Evolutionary conservation across 2,113 vertebrate genomes (phyloP).

Genomic region (Sinocyclocheilus maitianheensis): DNA sequence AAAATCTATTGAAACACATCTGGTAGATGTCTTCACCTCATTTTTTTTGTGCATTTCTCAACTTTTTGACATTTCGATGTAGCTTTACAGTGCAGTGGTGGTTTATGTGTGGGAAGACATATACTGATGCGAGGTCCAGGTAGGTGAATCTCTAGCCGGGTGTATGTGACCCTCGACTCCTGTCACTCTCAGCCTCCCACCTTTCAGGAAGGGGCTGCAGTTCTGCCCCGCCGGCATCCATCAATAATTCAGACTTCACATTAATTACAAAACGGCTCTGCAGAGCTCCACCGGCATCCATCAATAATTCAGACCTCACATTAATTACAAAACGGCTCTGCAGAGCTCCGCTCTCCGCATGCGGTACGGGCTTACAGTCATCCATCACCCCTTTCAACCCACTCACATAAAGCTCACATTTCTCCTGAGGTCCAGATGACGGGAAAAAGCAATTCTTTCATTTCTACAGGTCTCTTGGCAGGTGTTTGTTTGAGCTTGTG

Average conservation of each 20-base stretch:
- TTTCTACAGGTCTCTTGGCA: neutral
- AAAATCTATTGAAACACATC: neutral
- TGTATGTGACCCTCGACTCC: neutral
- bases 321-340: conserved; percentile 39
- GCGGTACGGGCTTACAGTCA: conserved; percentile 11
- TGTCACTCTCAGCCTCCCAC: neutral
- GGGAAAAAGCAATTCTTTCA: conserved; percentile 31
- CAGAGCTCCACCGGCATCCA: conserved; percentile 13
- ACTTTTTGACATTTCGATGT: neutral
- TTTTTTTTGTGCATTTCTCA: neutral
- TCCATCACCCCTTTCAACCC: conserved; percentile 42
- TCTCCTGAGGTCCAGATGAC: conserved; percentile 27
- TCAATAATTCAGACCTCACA: conserved; percentile 46
- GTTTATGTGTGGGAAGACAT: neutral
- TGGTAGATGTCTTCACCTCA: neutral
- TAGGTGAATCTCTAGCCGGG: neutral
- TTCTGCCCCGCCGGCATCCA: neutral
- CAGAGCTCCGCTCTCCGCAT: neutral
- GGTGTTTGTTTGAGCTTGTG: conserved; percentile 3
- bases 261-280: conserved; percentile 39
- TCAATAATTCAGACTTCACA: conserved; percentile 46
- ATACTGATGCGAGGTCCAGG: neutral
- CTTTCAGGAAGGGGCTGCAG: neutral
- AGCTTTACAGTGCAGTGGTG: neutral
- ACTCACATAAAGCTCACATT: conserved; percentile 26